Evolutionary conservation across 1,140 invertebrate species (phyloP).

Genomic region (Carposina sasakii): DNA sequence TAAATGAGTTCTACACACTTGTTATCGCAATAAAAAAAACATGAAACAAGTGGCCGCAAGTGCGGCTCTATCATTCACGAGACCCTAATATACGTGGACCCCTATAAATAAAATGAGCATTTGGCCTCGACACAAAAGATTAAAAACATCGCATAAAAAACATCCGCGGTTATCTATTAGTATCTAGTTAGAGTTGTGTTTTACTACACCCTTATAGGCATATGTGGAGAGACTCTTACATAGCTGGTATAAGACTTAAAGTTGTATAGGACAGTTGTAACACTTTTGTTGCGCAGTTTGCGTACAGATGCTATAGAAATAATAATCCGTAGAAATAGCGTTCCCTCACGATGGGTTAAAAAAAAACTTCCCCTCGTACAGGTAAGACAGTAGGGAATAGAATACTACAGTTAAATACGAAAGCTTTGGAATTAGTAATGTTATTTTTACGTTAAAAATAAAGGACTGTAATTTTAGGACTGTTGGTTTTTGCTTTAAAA

Average conservation of each 20-base stretch:
- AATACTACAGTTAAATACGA: no score
- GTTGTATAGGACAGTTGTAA: no score
- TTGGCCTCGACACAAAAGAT: constrained; percentile 59
- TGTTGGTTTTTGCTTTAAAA: no score
- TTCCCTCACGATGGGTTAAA: constrained; percentile 41
- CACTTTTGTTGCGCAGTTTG: no score
- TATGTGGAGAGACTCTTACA: no score
- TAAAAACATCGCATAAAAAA: constrained; percentile 67
- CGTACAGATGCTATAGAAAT: constrained; percentile 67
- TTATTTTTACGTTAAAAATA: no score
- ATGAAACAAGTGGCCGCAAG: constrained; percentile 62
- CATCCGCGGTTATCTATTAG: constrained; percentile 70
- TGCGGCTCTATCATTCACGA: constrained; percentile 52
- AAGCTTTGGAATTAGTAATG: no score
- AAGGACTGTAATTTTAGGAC: no score
- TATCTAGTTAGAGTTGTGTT: constrained; percentile 70
- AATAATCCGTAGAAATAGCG: constrained; percentile 46
- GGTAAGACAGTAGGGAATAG: neutral
- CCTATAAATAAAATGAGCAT: constrained; percentile 63
- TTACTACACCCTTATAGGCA: no score
- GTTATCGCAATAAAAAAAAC: constrained; percentile 50
- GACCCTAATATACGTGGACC: constrained; percentile 20
- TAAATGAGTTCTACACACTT: constrained; percentile 25
- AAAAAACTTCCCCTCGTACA: constrained; percentile 40
- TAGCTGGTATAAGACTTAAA: no score